These are phyloP conservation scores for Nipponacmea schrenckii DNA, from an alignment of 2,888 invertebrate genomes.

Conservation along the genomic window DNA sequence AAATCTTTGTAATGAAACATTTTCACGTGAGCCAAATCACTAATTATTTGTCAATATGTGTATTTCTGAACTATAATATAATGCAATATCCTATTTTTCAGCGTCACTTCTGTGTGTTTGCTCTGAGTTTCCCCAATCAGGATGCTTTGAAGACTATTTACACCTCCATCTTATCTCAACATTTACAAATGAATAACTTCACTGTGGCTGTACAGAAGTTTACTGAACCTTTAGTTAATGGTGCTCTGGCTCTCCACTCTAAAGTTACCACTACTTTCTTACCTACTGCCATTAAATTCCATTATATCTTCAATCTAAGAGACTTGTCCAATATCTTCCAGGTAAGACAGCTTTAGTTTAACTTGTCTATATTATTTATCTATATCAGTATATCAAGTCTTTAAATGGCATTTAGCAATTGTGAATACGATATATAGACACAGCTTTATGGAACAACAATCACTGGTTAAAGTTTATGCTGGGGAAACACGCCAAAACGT, in stretches of 20 bases:
- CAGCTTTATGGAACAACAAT: too few relatives aligned
- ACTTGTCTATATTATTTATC: too few relatives aligned
- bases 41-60: too few relatives aligned
- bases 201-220: conserved; percentile 77
- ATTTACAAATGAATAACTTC: conserved; percentile 80
- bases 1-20: too few relatives aligned
- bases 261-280: conserved; percentile 88
- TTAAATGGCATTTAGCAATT: too few relatives aligned
- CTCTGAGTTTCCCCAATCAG: conserved; percentile 80
- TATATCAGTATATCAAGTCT: too few relatives aligned
- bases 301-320: conserved; percentile 94
- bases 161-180: conserved; percentile 78
- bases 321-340: conserved; percentile 96
- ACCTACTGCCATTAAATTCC: conserved; percentile 95
- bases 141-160: conserved; percentile 91
- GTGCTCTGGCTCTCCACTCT: conserved; percentile 86
- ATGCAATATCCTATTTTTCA: conserved; percentile 39
- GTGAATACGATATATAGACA: too few relatives aligned
- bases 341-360: conserved; percentile 71
- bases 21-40: too few relatives aligned
- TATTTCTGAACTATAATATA: too few relatives aligned
- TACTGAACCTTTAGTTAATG: conserved; percentile 80
- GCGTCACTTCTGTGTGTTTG: conserved; percentile 70
- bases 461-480: too few relatives aligned
- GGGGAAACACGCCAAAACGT: too few relatives aligned